These are phyloP conservation scores for Brenthis hecate DNA, from an alignment of 2,888 invertebrate species.

Conservation along the genomic window DNA sequence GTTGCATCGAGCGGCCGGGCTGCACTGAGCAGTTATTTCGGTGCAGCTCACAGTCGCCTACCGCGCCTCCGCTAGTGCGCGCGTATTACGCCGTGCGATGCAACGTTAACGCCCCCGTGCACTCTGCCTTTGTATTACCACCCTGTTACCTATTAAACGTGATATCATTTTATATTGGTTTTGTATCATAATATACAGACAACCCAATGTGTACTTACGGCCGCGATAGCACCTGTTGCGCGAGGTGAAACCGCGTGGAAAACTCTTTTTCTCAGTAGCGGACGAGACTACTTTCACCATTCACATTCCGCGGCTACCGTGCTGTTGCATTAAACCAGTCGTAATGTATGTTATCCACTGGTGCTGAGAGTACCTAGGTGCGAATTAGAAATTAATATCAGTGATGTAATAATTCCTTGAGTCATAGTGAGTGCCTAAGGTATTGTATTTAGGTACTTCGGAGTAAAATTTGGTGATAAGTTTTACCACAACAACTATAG, in stretches of 20 bases:
- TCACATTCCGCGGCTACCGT: constrained; percentile 67
- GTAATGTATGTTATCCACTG: constrained; percentile 46
- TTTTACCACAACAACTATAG: constrained; percentile 20
- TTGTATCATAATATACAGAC: constrained; percentile 22
- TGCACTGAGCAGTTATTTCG: constrained; percentile 80
- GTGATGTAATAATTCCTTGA: constrained; percentile 24
- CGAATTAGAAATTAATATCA: constrained; percentile 32
- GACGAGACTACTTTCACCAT: constrained; percentile 77
- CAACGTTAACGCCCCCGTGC: constrained; percentile 55
- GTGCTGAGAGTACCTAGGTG: constrained; percentile 38
- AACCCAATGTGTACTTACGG: constrained; percentile 22
- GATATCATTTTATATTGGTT: constrained; percentile 31
- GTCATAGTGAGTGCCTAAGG: constrained; percentile 21
- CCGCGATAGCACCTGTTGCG: constrained; percentile 63
- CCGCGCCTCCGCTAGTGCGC: constrained; percentile 71
- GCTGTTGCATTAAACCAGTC: constrained; percentile 62
- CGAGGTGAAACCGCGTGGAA: constrained; percentile 78
- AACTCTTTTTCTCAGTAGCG: constrained; percentile 77
- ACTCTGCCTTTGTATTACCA: constrained; percentile 46
- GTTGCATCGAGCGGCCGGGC: constrained; percentile 76
- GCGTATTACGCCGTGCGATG: constrained; percentile 52
- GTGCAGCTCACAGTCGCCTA: constrained; percentile 77
- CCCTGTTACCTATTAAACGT: constrained; percentile 38
- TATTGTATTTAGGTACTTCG: constrained; percentile 26
- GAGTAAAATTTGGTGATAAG: constrained; percentile 8